Base-by-base conservation (phyloP, 2,888 invertebrate genomes). In the Cybosia mesomella region DNA sequence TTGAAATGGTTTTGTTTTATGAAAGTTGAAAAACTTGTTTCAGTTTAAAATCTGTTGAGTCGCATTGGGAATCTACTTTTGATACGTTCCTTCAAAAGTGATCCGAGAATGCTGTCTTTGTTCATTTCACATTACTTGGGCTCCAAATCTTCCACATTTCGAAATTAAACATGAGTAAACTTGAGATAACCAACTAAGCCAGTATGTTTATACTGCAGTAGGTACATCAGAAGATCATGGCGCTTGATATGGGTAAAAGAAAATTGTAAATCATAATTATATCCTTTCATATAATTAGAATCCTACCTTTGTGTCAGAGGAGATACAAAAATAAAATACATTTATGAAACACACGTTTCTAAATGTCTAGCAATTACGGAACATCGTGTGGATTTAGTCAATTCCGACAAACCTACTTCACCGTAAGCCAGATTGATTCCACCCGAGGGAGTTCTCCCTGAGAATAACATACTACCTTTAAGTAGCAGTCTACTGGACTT, bases 11-110 rank as follows among this genome's bases (percentile, higher is more conserved):
- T 49, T 64, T 61, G 63, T 64, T 58, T 66, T 64, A 13, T 18
- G 59, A 39, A 66, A 72, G 66, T 74, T 72, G 5, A 28, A 64
- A 70, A 71, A 64, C 72, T 72, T 63, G 68, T 74, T 75, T 74
- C 61, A 72, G 77, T 70, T 73, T 67, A 61, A 70, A 71, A 68
- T 72, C 68, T 43, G 39, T 61, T 15, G 58, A 70, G 59, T 68
- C 58, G 55, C 64, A 57, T 66, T 63, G 34, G 68, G 63, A 66
- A 71, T 76, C 72, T 72, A 66, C 54, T 70, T 69, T 70, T 54
- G 62, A 61, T 65, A 39, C 67, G n/a, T 67, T 67, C 34, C 28
- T 24, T 57, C 15, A 28, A 54, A 58, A 59, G n/a, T 64, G 59
- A 43, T 62, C 32, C 9, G 9, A 21, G 22, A 36, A 24, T 9